These are phyloP conservation scores for Narcine bancroftii DNA, from an alignment of 2,113 vertebrate species.

Conservation along the genomic window DNA sequence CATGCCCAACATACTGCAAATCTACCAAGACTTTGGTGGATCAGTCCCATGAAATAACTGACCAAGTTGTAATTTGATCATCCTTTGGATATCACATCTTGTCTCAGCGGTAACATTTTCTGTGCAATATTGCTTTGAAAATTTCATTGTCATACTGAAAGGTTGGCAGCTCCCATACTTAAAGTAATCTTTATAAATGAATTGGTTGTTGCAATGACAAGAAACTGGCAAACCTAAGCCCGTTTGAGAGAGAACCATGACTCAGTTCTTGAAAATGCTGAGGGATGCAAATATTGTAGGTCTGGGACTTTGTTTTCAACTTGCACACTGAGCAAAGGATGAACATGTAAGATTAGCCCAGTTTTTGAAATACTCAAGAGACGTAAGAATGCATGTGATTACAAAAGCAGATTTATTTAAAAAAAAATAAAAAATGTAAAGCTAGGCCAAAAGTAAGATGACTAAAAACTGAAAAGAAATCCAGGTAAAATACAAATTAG, in stretches of 20 bases:
- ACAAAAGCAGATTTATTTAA: neutral
- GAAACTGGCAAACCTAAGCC: neutral
- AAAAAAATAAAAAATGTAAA: neutral
- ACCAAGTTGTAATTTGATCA: neutral
- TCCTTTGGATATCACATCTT: neutral
- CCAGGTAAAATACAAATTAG: neutral
- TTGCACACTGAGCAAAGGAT: neutral
- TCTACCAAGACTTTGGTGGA: neutral
- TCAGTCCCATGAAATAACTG: neutral
- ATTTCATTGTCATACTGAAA: neutral
- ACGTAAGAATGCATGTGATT: neutral
- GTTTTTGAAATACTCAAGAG: neutral
- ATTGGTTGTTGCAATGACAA: neutral
- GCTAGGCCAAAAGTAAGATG: neutral
- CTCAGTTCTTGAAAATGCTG: slow-evolving; percentile 10
- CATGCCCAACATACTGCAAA: neutral
- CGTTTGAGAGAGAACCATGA: neutral
- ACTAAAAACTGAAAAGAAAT: neutral
- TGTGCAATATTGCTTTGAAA: neutral
- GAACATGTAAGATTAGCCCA: neutral
- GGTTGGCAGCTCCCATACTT: neutral
- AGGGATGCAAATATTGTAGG: neutral
- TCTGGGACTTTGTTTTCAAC: neutral
- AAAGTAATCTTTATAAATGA: slow-evolving; percentile 29
- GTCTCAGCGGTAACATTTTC: neutral